Evolutionary conservation across 2,888 invertebrate species (phyloP).

Genomic region (Tipula lateralis): DNA sequence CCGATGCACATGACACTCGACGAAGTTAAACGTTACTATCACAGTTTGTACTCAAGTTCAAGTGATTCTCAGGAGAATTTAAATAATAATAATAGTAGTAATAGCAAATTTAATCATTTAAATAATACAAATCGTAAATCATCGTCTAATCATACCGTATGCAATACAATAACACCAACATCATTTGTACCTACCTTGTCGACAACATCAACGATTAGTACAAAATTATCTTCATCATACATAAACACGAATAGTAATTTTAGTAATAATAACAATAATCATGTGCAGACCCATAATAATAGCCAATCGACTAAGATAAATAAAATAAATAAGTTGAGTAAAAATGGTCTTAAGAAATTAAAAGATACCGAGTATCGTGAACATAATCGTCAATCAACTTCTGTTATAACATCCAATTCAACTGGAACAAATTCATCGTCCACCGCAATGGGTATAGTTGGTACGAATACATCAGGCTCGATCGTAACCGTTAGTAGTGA

Average conservation of each 20-base stretch:
- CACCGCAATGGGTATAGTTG: constrained; percentile 26
- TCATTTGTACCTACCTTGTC: neutral
- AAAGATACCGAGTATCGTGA: neutral
- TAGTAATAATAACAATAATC: neutral
- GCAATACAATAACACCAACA: neutral
- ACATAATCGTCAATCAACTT: neutral
- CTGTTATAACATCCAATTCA: neutral
- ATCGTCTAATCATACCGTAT: constrained; percentile 12
- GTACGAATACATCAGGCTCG: constrained; percentile 28
- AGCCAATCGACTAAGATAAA: constrained; percentile 52
- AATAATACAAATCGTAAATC: constrained; percentile 19
- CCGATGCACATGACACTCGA: constrained; percentile 79
- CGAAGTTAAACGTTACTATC: constrained; percentile 77
- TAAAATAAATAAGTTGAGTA: constrained; percentile 53
- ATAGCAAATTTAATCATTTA: constrained; percentile 37
- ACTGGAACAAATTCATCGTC: constrained; percentile 12
- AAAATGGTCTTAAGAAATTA: constrained; percentile 37
- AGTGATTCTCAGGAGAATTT: constrained; percentile 60
- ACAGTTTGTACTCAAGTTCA: constrained; percentile 73
- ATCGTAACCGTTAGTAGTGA: constrained; percentile 28
- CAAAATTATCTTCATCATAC: constrained; percentile 12
- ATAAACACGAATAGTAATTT: neutral
- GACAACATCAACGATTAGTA: constrained; percentile 26
- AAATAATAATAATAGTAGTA: constrained; percentile 25
- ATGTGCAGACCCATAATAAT: constrained; percentile 43